Percentiles rank a stretch among this genome's conserved stretches.
These are phyloP conservation scores for Parapsyche elsis DNA, from an alignment of 1,140 invertebrate genomes.

Conservation along the genomic window DNA sequence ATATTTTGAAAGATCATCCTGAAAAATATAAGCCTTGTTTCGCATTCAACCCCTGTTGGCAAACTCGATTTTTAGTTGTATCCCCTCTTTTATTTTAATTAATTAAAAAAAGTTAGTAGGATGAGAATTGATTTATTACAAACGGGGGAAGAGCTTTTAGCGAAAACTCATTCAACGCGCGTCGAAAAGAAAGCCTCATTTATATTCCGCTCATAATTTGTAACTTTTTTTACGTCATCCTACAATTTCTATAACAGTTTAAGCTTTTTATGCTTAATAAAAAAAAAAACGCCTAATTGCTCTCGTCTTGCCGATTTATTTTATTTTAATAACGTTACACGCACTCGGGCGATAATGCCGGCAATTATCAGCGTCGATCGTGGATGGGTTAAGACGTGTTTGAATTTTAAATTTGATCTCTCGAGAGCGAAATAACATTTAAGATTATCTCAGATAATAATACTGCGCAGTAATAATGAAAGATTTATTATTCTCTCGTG, in stretches of 20 bases:
- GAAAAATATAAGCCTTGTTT: not conserved
- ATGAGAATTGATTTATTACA: constrained; percentile 38
- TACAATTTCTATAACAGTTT: constrained; percentile 16
- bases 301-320: not conserved
- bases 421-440: not conserved
- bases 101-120: constrained; percentile 27
- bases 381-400: constrained; percentile 11
- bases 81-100: constrained; percentile 18
- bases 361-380: not conserved
- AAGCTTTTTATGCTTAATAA: constrained; percentile 4
- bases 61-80: constrained; percentile 13
- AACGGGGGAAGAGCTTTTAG: constrained; percentile 20
- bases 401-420: constrained; percentile 19
- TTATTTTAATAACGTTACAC: not conserved
- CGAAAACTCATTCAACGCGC: constrained; percentile 29
- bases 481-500: not conserved
- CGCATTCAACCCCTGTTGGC: not conserved
- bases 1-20: not conserved
- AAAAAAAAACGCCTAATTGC: constrained; percentile 4
- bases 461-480: not conserved
- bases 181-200: constrained; percentile 23
- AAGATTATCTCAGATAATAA: not conserved
- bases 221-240: constrained; percentile 24
- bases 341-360: not conserved
- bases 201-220: constrained; percentile 36